Conservation (phyloP, 2,113 vertebrate genomes). For the Sinocyclocheilus anophthalmus region DNA sequence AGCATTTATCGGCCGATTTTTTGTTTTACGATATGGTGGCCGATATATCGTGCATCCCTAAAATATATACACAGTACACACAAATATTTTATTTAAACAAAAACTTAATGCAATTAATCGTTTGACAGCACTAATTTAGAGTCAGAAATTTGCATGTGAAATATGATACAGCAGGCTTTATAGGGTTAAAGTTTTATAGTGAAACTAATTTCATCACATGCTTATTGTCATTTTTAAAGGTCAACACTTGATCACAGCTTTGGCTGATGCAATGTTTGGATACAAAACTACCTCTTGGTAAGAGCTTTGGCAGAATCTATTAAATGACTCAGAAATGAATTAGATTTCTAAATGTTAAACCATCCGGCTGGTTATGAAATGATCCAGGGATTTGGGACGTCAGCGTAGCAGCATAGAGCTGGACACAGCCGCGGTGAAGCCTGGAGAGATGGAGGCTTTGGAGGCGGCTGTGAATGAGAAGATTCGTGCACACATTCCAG, state of each 20-base stretch:
- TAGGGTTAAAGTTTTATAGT: background rate
- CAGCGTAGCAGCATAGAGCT: conserved; percentile 88
- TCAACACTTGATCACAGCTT: conserved; percentile 91
- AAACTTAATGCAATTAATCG: too few species aligned
- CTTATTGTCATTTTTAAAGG: conserved; percentile 70
- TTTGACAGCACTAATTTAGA: too few species aligned
- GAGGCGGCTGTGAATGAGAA: conserved; percentile 86
- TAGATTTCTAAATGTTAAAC: background rate
- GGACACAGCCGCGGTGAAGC: conserved; percentile 79
- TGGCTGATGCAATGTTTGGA: conserved; percentile 89
- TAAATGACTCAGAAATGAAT: background rate
- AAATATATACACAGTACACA: too few species aligned
- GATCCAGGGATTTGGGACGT: conserved; percentile 87
- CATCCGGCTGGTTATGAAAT: background rate
- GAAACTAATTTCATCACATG: background rate
- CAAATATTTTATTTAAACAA: too few species aligned
- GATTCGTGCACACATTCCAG: conserved; percentile 84
- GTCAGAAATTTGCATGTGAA: background rate
- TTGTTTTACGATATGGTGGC: too few species aligned
- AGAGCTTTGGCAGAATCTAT: conserved; percentile 42
- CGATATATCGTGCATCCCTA: too few species aligned
- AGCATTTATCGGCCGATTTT: too few species aligned
- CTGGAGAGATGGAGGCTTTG: conserved; percentile 79
- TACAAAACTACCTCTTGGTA: conserved; percentile 97
- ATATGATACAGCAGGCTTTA: background rate